Conservation (phyloP, 2,888 invertebrate genomes). For the Nomada ferruginata region DNA sequence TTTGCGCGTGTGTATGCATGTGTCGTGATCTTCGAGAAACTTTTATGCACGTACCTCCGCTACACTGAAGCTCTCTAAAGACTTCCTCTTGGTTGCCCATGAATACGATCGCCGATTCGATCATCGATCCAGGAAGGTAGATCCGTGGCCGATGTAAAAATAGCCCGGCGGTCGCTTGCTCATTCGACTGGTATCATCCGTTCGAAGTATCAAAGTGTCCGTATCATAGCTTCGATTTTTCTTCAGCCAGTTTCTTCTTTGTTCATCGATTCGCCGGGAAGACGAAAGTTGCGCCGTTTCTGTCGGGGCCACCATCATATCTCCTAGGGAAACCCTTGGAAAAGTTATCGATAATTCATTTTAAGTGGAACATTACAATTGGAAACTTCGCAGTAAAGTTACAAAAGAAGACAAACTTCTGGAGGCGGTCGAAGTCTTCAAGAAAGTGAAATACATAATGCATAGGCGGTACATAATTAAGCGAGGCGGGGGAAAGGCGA, state of each 20-base stretch:
- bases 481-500: slow-evolving; percentile 29
- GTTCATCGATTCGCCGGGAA: background rate
- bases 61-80: slow-evolving; percentile 18
- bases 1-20: background rate
- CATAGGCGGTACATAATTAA: slow-evolving; percentile 55
- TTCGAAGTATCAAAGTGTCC: background rate
- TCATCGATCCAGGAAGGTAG: slow-evolving; percentile 22
- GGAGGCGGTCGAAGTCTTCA: slow-evolving; percentile 42
- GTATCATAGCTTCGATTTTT: slow-evolving; percentile 19
- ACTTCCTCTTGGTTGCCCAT: slow-evolving; percentile 31
- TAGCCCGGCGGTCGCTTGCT: slow-evolving; percentile 18
- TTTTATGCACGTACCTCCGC: background rate
- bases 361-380: slow-evolving; percentile 52
- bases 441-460: slow-evolving; percentile 61
- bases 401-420: slow-evolving; percentile 49
- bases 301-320: slow-evolving; percentile 12
- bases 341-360: slow-evolving; percentile 55
- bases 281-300: slow-evolving; percentile 36
- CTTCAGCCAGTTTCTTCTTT: slow-evolving; percentile 19
- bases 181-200: slow-evolving; percentile 6
- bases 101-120: slow-evolving; percentile 45
- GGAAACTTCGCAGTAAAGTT: slow-evolving; percentile 51
- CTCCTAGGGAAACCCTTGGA: slow-evolving; percentile 21
- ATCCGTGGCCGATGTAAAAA: slow-evolving; percentile 29
- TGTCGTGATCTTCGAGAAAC: slow-evolving; percentile 6